A percentile compares a stretch with the other conserved stretches of the same genome.
Conservation (phyloP, 2,113 vertebrate genomes). For the Carassius auratus region DNA sequence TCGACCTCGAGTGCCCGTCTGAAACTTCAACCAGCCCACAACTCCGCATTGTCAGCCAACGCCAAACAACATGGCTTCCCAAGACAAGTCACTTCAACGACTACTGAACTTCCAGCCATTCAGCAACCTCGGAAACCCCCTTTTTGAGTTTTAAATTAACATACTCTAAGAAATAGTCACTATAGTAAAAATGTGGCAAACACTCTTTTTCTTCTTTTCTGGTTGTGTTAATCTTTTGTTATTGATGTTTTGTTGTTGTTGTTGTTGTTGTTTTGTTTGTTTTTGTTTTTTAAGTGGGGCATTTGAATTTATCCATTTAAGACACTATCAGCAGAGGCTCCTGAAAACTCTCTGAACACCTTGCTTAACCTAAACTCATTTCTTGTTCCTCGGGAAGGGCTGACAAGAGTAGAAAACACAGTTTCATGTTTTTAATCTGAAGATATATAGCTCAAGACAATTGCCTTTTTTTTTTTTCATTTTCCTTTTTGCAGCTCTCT, state of each 20-base stretch:
- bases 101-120: no score
- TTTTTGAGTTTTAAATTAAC: neutral
- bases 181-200: neutral
- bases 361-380: neutral
- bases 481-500: slow-evolving; percentile 43
- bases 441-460: slow-evolving; percentile 22
- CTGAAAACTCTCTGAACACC: neutral
- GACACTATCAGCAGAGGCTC: neutral
- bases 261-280: neutral
- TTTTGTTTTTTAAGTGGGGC: neutral
- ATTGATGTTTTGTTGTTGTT: neutral
- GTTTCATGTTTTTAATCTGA: slow-evolving; percentile 40
- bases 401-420: slow-evolving; percentile 37
- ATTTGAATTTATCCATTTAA: slow-evolving; percentile 32
- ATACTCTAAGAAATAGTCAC: neutral
- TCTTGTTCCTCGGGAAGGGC: neutral
- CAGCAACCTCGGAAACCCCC: no score
- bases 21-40: no score
- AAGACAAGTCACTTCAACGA: no score
- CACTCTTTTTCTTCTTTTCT: neutral
- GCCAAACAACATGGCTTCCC: no score
- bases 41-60: no score
- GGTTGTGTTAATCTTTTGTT: neutral
- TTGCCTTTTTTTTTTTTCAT: slow-evolving; percentile 40
- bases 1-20: no score